Evolutionary conservation across 2,888 invertebrate genomes (phyloP).

Genomic region (Nesidiocoris tenuis): DNA sequence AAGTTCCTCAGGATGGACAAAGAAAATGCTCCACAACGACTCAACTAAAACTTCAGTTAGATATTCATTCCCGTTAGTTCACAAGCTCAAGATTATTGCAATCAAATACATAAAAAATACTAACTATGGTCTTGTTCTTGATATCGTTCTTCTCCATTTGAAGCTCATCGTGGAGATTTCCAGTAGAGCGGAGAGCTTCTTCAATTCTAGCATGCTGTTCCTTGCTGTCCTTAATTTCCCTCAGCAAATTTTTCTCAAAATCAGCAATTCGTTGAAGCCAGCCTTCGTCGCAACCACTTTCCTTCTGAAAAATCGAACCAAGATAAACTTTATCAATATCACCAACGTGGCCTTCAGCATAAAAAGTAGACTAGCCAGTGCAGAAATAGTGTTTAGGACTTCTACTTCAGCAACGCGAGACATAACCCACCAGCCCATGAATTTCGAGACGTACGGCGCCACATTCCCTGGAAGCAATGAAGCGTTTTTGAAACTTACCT

Average conservation of each 20-base stretch:
- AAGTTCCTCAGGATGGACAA: too few species aligned
- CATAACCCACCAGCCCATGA: too few species aligned
- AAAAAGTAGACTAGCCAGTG: not conserved
- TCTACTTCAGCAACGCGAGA: too few species aligned
- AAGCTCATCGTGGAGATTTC: constrained; percentile 45
- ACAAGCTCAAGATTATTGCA: too few species aligned
- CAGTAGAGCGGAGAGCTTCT: constrained; percentile 46
- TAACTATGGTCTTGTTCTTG: constrained; percentile 39
- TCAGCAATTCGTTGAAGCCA: constrained; percentile 43
- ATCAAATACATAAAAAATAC: too few species aligned
- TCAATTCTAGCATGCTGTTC: constrained; percentile 47
- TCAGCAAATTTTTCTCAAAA: constrained; percentile 19
- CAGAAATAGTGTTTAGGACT: too few species aligned
- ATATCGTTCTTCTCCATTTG: constrained; percentile 45
- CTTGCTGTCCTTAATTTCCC: constrained; percentile 43
- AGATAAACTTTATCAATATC: not conserved
- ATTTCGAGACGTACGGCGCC: too few species aligned
- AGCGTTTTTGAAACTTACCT: constrained; percentile 16
- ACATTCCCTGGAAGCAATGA: not conserved
- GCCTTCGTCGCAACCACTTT: constrained; percentile 26
- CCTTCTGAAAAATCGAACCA: constrained; percentile 22
- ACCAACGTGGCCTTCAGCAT: not conserved
- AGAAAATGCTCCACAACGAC: too few species aligned
- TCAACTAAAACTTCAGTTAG: too few species aligned
- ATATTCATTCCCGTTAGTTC: too few species aligned